phyloP scores from a whole-genome alignment of 2,113 vertebrate species.

The Caloenas nicobarica region DNA sequence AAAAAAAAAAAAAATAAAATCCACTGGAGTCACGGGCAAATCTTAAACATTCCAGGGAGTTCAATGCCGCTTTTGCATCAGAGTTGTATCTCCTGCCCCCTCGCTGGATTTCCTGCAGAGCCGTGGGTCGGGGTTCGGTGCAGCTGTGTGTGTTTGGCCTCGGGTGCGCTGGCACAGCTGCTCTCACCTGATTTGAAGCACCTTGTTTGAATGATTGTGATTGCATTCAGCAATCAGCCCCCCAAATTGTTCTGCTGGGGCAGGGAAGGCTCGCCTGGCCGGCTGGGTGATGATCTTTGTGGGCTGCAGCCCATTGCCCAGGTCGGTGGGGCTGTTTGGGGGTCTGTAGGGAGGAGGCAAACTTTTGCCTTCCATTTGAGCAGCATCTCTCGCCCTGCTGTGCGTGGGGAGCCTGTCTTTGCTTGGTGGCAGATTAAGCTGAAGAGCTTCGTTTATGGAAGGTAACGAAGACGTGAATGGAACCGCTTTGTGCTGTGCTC shows the following conservation, averaged over 20 bases:
- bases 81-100: background rate
- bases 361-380: background rate
- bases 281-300: background rate
- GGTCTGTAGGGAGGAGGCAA: background rate
- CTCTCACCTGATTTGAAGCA: accelerated
- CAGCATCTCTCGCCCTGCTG: background rate
- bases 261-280: too few relatives aligned
- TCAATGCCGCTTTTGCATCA: background rate
- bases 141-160: background rate
- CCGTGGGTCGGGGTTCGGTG: background rate
- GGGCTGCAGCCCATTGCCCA: accelerated
- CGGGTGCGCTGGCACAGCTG: background rate
- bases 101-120: background rate
- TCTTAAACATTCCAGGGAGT: background rate
- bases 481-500: accelerated
- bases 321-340: accelerated
- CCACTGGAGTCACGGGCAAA: background rate
- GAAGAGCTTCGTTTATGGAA: background rate
- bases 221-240: background rate
- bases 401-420: accelerated
- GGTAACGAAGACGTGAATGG: accelerated
- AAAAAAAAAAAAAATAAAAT: background rate
- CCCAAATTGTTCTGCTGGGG: background rate
- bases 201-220: background rate
- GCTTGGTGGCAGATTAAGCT: background rate